These are phyloP conservation scores for Cephalopterus ornatus DNA, from an alignment of 2,113 vertebrate species.

Conservation along the genomic window DNA sequence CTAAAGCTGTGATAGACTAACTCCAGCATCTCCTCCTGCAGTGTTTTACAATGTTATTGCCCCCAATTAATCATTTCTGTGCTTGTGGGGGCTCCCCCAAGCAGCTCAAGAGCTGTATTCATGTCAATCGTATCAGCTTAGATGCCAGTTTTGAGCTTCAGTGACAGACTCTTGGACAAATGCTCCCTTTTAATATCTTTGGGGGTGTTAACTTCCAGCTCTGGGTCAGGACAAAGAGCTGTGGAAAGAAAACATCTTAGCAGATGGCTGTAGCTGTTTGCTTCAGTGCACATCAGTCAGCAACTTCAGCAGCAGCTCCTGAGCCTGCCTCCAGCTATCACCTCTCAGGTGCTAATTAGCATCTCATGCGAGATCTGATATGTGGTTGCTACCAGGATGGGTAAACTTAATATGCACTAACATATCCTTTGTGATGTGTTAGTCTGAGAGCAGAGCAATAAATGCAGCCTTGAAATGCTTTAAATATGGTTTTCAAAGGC, in stretches of 20 bases:
- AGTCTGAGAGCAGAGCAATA: background rate
- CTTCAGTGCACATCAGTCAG: background rate
- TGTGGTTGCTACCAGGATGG: background rate
- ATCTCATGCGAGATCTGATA: background rate
- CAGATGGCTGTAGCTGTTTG: constrained; percentile 8
- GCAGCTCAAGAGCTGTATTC: background rate
- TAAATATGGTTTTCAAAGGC: background rate
- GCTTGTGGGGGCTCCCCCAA: background rate
- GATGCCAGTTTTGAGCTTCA: background rate
- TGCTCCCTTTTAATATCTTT: background rate
- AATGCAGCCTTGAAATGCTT: background rate
- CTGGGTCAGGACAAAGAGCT: background rate
- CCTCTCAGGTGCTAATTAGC: constrained; percentile 43
- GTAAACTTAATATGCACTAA: background rate
- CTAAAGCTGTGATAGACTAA: background rate
- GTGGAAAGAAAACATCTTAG: background rate
- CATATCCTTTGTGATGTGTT: background rate
- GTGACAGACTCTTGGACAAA: background rate
- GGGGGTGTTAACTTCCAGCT: background rate
- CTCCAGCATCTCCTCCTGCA: background rate
- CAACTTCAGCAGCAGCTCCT: background rate
- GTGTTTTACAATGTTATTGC: background rate
- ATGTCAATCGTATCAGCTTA: background rate
- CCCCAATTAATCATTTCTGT: background rate
- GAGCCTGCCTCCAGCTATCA: background rate